Base-by-base conservation (phyloP, 2,888 invertebrate species). In the Cephus runcator region DNA sequence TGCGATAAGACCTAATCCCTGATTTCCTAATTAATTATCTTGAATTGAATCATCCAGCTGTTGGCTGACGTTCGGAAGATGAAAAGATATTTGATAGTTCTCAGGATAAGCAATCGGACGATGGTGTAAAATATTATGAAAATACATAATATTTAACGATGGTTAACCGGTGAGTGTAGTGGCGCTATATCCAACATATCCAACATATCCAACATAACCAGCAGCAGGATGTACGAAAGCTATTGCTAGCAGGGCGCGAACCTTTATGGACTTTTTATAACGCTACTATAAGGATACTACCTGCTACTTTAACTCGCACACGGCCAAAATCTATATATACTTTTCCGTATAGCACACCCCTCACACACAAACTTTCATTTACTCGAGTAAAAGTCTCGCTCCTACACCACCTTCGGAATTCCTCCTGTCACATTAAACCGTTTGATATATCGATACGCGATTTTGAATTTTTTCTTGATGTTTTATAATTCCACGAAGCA, bases 101-200 rank as follows among this genome's bases (percentile, higher is more conserved):
- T 23, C 6, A 23, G 1, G 23, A 23, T 56, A 30, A 83, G 83
- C 81, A 83, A 78, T 80, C 77, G 76, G 73, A 76, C 79, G 79
- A 31, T 81, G 79, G 80, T 86, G 85, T 87, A 86, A 88, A 88
- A 86, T 87, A 87, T 88, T 86, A 88, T 87, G 85, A 88, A 88
- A 88, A 88, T 87, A 86, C 84, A 83, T 88, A 88, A 85, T 86
- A 84, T 84, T 85, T 84, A 84, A 86, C 85, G 85, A 86, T 84
- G 85, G 85, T 88, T 86, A 87, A 88, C 86, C 83, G 76, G 79
- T 80, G 82, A 56, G 40, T 23, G 80, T 79, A 83, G 83, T 83
- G 78, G 79, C 78, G 74, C 71, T 75, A 56, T 23, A 56, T 40
- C 40, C 40, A 15, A 12, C 15, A 12, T 15, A 40, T 12, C 40